Percentiles rank a stretch among this genome's conserved stretches.
These are phyloP conservation scores for Pseudochromis fuscus DNA, from an alignment of 2,797 vertebrate genomes.

Conservation along the genomic window DNA sequence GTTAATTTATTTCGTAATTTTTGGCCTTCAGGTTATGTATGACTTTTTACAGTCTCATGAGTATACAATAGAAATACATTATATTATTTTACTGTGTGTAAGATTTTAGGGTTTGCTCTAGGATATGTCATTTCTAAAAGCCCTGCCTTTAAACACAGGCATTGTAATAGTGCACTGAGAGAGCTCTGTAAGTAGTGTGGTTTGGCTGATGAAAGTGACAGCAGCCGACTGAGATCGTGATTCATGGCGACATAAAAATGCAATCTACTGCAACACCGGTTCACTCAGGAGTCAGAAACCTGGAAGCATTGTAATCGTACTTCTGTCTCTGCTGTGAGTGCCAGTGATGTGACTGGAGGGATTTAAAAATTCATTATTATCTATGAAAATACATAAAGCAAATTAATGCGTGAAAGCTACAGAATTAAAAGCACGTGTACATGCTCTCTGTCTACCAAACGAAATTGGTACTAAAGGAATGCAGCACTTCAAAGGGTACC, in stretches of 20 bases:
- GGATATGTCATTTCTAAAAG: too few relatives aligned
- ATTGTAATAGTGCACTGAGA: background rate
- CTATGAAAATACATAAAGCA: background rate
- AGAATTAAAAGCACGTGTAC: background rate
- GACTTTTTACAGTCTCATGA: background rate
- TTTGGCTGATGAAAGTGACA: constrained; percentile 46
- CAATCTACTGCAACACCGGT: constrained; percentile 62
- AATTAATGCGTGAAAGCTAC: too few relatives aligned
- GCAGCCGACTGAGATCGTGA: constrained; percentile 45
- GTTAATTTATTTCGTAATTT: constrained; percentile 1
- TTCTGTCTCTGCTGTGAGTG: background rate
- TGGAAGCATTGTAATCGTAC: background rate
- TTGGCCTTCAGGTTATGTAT: constrained; percentile 20
- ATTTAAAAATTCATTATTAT: background rate
- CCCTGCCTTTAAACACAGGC: background rate
- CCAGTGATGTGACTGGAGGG: background rate
- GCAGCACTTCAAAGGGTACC: too few relatives aligned
- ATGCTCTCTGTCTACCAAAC: too few relatives aligned
- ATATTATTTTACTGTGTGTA: background rate
- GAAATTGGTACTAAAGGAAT: background rate
- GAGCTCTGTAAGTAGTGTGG: constrained; percentile 4
- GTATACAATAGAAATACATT: background rate
- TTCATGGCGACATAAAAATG: constrained; percentile 53
- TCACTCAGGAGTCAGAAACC: constrained; percentile 44
- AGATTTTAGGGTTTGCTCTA: too few relatives aligned